These are phyloP conservation scores for Rhinella marina DNA, from an alignment of 2,797 vertebrate species.

Conservation along the genomic window DNA sequence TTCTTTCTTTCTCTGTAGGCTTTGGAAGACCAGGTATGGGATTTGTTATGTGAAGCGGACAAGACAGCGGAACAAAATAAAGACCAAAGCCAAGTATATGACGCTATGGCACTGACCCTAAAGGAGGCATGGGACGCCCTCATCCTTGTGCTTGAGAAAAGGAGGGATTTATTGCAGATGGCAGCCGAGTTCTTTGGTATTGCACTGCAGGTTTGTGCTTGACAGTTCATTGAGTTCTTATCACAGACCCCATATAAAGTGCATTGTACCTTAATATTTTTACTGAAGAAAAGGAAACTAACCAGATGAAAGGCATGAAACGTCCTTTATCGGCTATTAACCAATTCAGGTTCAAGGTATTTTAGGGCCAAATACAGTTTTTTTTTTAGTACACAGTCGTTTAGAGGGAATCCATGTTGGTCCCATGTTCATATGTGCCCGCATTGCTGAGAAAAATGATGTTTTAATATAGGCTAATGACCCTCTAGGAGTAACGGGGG, in stretches of 20 bases:
- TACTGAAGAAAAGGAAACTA: background rate
- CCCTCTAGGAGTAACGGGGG: too few relatives aligned
- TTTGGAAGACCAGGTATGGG: conserved; percentile 80
- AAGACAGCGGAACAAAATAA: conserved; percentile 76
- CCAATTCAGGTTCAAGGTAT: too few relatives aligned
- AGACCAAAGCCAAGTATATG: conserved; percentile 76
- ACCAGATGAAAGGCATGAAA: too few relatives aligned
- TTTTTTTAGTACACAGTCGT: too few relatives aligned
- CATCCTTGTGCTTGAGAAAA: conserved; percentile 77
- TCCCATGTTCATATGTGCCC: too few relatives aligned
- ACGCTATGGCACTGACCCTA: conserved; percentile 83
- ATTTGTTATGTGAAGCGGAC: conserved; percentile 81
- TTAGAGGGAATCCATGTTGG: too few relatives aligned
- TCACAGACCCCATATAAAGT: background rate
- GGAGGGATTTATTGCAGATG: conserved; percentile 77
- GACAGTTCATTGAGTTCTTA: background rate
- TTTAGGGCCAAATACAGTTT: too few relatives aligned
- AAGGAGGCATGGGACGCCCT: conserved; percentile 81
- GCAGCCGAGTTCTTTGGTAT: conserved; percentile 82
- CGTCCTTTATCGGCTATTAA: too few relatives aligned
- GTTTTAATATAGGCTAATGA: too few relatives aligned
- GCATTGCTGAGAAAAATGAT: too few relatives aligned
- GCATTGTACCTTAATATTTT: background rate
- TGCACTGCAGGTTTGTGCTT: conserved; percentile 79
- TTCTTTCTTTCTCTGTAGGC: conserved; percentile 67